Conservation (phyloP, 2,113 vertebrate species). For the Paedocypris sp. region DNA sequence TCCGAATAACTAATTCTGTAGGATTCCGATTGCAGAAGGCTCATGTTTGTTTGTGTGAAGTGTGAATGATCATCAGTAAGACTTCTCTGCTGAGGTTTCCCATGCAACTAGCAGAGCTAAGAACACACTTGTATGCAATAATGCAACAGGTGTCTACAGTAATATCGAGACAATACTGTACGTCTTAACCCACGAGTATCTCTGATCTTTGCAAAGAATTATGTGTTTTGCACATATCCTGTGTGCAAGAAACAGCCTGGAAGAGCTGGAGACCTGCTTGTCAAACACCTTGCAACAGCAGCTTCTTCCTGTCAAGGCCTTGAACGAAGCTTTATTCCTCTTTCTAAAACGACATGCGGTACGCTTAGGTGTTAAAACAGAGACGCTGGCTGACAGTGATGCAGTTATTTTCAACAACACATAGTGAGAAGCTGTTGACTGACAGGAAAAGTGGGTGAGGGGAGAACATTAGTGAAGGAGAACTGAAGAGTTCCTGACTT, state of each 20-base stretch:
- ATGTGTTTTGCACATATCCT: slow-evolving; percentile 22
- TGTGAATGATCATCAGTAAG: too few relatives aligned
- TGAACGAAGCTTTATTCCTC: neutral
- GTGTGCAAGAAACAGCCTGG: neutral
- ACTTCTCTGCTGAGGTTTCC: too few relatives aligned
- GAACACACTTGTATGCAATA: too few relatives aligned
- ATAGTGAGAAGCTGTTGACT: slow-evolving; percentile 10
- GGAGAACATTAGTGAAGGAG: slow-evolving; percentile 7
- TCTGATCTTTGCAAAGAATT: neutral
- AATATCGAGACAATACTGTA: too few relatives aligned
- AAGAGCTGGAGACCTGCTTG: neutral
- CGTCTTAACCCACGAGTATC: too few relatives aligned
- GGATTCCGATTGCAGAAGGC: too few relatives aligned
- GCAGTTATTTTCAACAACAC: slow-evolving; percentile 21
- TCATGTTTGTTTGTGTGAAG: too few relatives aligned
- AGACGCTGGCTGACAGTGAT: slow-evolving; percentile 12
- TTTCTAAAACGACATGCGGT: slow-evolving; percentile 1
- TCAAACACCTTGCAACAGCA: neutral
- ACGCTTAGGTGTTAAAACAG: neutral
- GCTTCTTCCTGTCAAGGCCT: slow-evolving; percentile 18
- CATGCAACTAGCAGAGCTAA: too few relatives aligned
- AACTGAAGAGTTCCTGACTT: slow-evolving; percentile 16
- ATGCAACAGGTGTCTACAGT: too few relatives aligned
- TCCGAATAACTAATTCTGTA: too few relatives aligned
- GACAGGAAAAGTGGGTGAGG: slow-evolving; percentile 30